phyloP scores from a whole-genome alignment of 2,797 vertebrate species.

The Garrulus glandarius region DNA sequence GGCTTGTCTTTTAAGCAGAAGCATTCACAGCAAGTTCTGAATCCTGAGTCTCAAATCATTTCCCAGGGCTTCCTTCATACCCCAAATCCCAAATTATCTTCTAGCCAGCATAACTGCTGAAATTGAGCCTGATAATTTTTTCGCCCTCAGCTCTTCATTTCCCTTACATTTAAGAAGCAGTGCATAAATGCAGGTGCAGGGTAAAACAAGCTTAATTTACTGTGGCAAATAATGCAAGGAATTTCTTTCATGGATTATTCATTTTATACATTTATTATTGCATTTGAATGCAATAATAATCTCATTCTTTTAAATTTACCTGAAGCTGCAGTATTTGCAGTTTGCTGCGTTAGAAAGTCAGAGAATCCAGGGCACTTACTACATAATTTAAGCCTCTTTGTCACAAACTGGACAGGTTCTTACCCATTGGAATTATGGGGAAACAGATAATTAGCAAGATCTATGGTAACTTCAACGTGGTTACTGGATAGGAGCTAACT shows the following conservation, averaged over 20 bases:
- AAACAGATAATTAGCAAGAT: constrained; percentile 51
- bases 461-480: constrained; percentile 27
- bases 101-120: background rate
- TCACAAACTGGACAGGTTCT: background rate
- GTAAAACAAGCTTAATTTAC: constrained; percentile 11
- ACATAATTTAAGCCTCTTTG: constrained; percentile 21
- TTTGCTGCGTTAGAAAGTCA: background rate
- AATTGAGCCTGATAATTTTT: background rate
- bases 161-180: background rate
- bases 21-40: background rate
- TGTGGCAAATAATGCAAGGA: background rate
- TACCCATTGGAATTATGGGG: background rate
- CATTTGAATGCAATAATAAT: constrained; percentile 2
- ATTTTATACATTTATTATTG: background rate
- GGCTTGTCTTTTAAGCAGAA: background rate
- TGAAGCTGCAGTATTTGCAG: constrained; percentile 20
- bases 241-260: constrained; percentile 30
- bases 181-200: background rate
- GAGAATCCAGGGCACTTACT: background rate
- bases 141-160: background rate
- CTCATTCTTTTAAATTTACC: background rate
- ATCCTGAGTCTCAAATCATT: background rate
- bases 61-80: background rate
- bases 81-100: background rate
- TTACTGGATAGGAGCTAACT: background rate